Conservation (phyloP, 1,140 invertebrate genomes). For the Zaprionus ornatus region DNA sequence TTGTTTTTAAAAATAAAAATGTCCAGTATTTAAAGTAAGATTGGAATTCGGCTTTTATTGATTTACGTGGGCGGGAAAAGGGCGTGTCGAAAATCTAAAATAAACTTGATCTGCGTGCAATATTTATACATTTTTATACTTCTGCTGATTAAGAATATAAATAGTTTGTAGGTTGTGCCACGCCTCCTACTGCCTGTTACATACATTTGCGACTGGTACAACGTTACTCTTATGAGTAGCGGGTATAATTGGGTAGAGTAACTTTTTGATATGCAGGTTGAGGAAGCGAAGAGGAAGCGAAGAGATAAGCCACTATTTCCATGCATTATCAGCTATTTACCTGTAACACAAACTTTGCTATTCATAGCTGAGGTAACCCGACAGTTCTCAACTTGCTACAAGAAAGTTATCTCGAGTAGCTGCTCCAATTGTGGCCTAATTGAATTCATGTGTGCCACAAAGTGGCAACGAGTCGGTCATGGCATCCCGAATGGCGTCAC, state of each 20-base stretch:
- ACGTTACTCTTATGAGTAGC: no score
- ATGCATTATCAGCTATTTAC: not conserved
- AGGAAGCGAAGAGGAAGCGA: not conserved
- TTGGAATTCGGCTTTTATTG: no score
- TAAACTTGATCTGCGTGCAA: no score
- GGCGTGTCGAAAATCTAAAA: no score
- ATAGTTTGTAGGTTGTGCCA: no score
- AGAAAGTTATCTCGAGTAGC: not conserved
- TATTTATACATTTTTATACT: no score
- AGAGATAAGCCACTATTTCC: not conserved
- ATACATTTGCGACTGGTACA: no score
- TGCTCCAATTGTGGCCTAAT: constrained; percentile 13
- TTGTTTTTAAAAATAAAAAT: no score
- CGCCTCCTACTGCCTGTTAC: no score
- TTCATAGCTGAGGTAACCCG: not conserved
- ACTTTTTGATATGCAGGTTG: not conserved
- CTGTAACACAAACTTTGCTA: not conserved
- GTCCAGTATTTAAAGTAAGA: no score
- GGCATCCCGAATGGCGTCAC: constrained; percentile 9
- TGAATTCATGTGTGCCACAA: constrained; percentile 17
- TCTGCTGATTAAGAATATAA: no score
- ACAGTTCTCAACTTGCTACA: not conserved
- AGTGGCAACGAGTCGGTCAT: constrained; percentile 10
- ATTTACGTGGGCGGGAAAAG: no score
- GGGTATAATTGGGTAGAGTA: not conserved